phyloP scores from a whole-genome alignment of 2,888 invertebrate species.

The Eilema sororculum region DNA sequence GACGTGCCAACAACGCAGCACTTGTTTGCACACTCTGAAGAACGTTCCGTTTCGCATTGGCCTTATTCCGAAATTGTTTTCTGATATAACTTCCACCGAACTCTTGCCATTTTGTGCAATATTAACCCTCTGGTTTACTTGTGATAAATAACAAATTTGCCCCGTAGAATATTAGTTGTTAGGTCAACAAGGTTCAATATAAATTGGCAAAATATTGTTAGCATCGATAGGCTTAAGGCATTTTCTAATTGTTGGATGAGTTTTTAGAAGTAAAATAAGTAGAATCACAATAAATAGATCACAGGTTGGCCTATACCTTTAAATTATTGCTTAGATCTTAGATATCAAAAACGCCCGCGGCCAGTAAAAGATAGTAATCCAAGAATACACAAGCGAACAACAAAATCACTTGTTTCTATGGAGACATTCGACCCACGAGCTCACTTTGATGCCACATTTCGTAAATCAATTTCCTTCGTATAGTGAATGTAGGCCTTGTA shows the following conservation, averaged over 20 bases:
- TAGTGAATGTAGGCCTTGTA: conserved; percentile 5
- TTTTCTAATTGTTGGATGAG: no score
- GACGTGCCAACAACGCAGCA: neutral
- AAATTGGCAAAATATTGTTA: no score
- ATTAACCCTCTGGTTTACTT: neutral
- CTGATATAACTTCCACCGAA: neutral
- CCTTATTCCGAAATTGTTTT: neutral
- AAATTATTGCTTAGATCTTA: no score
- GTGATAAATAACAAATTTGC: neutral
- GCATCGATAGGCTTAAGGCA: no score
- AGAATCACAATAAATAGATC: no score
- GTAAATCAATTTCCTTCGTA: conserved; percentile 13
- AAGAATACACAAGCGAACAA: neutral
- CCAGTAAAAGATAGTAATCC: neutral
- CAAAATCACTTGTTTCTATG: conserved; percentile 1
- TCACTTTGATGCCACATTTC: conserved; percentile 7
- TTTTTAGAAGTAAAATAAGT: no score
- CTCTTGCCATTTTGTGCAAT: neutral
- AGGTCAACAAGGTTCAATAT: no score
- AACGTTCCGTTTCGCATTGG: neutral
- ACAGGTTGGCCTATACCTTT: no score
- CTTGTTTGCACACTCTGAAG: neutral
- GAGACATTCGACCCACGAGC: neutral
- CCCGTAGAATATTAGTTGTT: neutral
- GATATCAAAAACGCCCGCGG: neutral